These are phyloP conservation scores for Anguilla megastoma DNA, from an alignment of 2,797 vertebrate species.

Conservation along the genomic window DNA sequence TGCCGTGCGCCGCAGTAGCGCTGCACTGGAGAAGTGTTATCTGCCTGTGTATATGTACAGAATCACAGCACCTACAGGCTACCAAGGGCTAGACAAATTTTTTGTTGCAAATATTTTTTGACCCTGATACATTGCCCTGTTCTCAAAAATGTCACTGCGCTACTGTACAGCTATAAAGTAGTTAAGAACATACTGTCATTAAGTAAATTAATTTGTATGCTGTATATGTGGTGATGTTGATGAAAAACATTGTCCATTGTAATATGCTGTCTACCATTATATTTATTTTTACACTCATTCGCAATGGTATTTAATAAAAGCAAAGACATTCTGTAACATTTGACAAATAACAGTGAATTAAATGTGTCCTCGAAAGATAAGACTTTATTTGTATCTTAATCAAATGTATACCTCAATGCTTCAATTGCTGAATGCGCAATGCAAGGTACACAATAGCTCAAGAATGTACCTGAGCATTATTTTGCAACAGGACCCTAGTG, in stretches of 20 bases:
- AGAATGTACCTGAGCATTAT: no score
- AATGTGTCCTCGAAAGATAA: background rate
- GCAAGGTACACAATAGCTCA: no score
- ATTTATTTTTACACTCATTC: background rate
- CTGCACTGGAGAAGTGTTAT: constrained; percentile 29
- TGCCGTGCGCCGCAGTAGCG: constrained; percentile 12
- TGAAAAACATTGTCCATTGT: background rate
- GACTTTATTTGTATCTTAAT: background rate
- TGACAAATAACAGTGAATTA: background rate
- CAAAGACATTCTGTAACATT: background rate
- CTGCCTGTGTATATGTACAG: background rate
- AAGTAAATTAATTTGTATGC: background rate
- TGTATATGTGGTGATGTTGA: background rate
- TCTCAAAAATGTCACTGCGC: background rate
- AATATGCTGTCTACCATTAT: background rate
- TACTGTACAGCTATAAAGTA: background rate
- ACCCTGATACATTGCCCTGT: background rate
- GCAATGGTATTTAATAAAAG: background rate
- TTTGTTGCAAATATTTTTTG: background rate
- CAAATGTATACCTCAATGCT: background rate
- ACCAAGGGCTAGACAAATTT: background rate
- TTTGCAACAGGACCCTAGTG: no score
- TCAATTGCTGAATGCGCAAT: no score
- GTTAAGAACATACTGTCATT: background rate
- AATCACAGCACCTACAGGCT: constrained; percentile 32